These are phyloP conservation scores for Thinocorus orbignyianus DNA, from an alignment of 2,113 vertebrate genomes.

Conservation along the genomic window DNA sequence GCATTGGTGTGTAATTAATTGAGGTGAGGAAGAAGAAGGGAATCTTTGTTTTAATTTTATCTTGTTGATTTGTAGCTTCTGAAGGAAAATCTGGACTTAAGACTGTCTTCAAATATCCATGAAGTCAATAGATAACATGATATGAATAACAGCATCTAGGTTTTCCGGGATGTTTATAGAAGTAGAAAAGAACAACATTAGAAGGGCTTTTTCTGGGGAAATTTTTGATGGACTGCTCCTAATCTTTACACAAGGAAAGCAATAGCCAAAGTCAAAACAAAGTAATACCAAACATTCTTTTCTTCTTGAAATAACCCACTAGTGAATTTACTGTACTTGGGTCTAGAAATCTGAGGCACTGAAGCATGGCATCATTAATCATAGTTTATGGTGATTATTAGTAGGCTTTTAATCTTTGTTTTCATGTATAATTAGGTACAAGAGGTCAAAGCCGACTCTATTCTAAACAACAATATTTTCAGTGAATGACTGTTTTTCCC, in stretches of 20 bases:
- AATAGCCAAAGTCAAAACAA: background rate
- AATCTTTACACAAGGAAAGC: background rate
- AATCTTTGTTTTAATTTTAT: background rate
- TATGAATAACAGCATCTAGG: background rate
- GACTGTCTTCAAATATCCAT: background rate
- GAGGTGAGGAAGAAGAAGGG: background rate
- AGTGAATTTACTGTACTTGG: slow-evolving; percentile 36
- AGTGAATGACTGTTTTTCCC: slow-evolving; percentile 42
- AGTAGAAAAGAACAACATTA: background rate
- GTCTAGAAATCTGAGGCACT: slow-evolving; percentile 10
- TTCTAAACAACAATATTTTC: slow-evolving; percentile 57
- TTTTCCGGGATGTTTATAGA: background rate
- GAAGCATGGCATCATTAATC: slow-evolving; percentile 65
- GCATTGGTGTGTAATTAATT: background rate
- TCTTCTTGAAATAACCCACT: slow-evolving; percentile 16
- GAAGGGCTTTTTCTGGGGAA: background rate
- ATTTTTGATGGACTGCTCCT: background rate
- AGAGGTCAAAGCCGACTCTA: slow-evolving; percentile 58
- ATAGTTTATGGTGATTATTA: slow-evolving; percentile 71
- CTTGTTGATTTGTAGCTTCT: background rate
- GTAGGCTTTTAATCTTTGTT: slow-evolving; percentile 69
- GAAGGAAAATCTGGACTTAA: background rate
- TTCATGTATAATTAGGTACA: slow-evolving; percentile 67
- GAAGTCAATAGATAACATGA: background rate
- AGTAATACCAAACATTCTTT: background rate